Base-by-base conservation (phyloP, 1,140 invertebrate genomes). In the Stegodyphus mimosarum region DNA sequence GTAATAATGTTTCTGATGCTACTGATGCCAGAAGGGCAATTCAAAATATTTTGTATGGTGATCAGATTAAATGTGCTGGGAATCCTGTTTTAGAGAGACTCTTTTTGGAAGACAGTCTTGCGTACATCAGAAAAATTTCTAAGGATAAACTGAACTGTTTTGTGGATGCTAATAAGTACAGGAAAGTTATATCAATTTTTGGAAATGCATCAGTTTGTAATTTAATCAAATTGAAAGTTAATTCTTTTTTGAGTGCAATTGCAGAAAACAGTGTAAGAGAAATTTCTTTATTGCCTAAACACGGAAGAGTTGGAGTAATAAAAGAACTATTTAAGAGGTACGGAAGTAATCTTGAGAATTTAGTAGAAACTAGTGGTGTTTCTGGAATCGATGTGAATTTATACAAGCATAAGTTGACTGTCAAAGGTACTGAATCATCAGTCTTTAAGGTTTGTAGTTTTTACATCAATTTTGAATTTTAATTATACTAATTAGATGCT, bases 1-100 rank as follows among this genome's bases (percentile, higher is more conserved):
- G 69, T 5, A 86, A 86, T 55, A 86, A 86, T 75, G 53, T 80
- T 48, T 52, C 76, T 60, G 84, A 86, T 69, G 67, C 80, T 6
- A 53, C 51, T 13, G 60, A 80, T 74, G 76, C 77, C 7, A 18
- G 71, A 50, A 86, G 52, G 15, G 13, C 15, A 10, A 74, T 86
- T 71, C 71, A 64, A 49, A 80, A 64, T 13, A 53, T 76, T 63
- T 13, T 87, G 52, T 51, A 67, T 53, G 86, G 86, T 10, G 77
- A 87, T 71, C 18, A 69, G n/a, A 63, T 83, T 63, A 17, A 76
- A 15, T 87, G 85, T 53, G 15, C 7, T n/a, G 83, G 69, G 6
- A 77, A 77, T 33, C 5, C 15, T 11, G 10, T 7, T 15, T 52
- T 74, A 52, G 86, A 87, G 50, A 87, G 83, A 63, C 52, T 87